Evolutionary conservation across 2,113 vertebrate species (phyloP), one percentile per base, ranked within the genome.

Genomic region (Rhinogobius similis): DNA sequence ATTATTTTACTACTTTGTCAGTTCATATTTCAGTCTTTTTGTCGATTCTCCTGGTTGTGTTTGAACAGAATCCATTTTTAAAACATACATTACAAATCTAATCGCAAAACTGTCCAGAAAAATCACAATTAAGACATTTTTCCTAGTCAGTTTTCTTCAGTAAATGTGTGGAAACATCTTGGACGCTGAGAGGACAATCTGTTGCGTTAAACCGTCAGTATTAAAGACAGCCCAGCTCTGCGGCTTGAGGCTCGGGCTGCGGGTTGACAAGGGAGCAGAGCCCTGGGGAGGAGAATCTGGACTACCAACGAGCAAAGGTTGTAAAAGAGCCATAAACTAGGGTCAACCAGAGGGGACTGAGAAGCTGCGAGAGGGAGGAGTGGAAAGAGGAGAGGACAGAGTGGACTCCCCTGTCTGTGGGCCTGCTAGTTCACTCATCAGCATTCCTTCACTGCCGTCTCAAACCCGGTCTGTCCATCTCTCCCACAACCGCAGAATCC

Each of bases 301-400:
- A 81, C 10, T 43, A 86, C 76, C 85, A 87, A 82, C 82, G 68
- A 64, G 83, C 76, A 76, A 50, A 43, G 79, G 88, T 73, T 38
- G 68, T 90, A 91, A 89, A 91, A 88, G 67, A 75, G 82, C 84
- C 83, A 81, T 92, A 89, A 91, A 91, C 74, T 20, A 32, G 77
- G 89, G 89, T 90, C 88, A 84, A 81, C 38, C 69, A 58, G 82
- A 88, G 87, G 90, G 77, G 83, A 91, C 81, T 53, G 13, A 1
- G 43, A 71, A 24, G 23, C 24, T 23, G 48, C 21, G 23, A 13
- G 6, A 55, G 6, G 52, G 71, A 72, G 68, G 81, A 83, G 77
- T 87, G 83, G 84, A 85, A 87, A 88, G 89, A 86, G 18, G 27
- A 68, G 79, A 75, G 73, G 61, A 46, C 81, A 41, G 68, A 68